A percentile compares a stretch with the other conserved stretches of the same genome.
phyloP scores from a whole-genome alignment of 2,888 invertebrate species.

The Schizotus pectinicornis region DNA sequence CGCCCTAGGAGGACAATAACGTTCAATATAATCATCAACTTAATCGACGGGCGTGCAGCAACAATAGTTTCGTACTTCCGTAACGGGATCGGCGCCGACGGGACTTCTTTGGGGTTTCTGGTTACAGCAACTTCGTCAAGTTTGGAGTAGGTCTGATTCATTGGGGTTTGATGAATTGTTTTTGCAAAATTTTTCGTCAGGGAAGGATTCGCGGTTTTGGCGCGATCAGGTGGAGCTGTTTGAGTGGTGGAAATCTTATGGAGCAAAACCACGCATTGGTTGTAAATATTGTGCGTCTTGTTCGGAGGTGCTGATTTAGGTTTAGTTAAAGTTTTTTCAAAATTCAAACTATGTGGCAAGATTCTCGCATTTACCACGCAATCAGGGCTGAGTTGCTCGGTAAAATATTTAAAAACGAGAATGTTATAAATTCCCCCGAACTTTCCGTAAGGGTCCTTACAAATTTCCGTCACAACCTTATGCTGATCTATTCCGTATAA shows the following conservation, averaged over 20 bases:
- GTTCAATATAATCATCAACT: too few relatives aligned
- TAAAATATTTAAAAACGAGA: constrained; percentile 45
- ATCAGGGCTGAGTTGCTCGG: constrained; percentile 28
- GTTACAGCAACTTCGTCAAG: too few relatives aligned
- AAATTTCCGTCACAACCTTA: constrained; percentile 61
- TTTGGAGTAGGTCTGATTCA: too few relatives aligned
- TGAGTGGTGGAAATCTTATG: constrained; percentile 16
- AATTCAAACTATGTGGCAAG: neutral
- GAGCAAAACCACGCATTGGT: constrained; percentile 23
- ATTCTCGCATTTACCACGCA: constrained; percentile 1
- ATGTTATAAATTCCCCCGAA: constrained; percentile 70
- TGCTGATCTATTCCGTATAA: constrained; percentile 57
- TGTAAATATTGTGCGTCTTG: constrained; percentile 18
- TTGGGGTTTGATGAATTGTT: neutral
- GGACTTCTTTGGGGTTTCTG: too few relatives aligned
- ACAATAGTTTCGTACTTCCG: too few relatives aligned
- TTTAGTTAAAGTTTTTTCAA: constrained; percentile 3
- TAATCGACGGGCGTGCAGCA: too few relatives aligned
- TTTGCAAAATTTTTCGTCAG: neutral
- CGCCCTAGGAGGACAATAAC: too few relatives aligned
- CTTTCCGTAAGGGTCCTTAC: constrained; percentile 64
- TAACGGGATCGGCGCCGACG: too few relatives aligned
- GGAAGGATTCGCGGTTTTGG: constrained; percentile 9
- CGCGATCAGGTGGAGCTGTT: neutral
- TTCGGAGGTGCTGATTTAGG: constrained; percentile 15